Evolutionary conservation across 2,113 vertebrate genomes (phyloP).

Genomic region (Prietella phreatophila): DNA sequence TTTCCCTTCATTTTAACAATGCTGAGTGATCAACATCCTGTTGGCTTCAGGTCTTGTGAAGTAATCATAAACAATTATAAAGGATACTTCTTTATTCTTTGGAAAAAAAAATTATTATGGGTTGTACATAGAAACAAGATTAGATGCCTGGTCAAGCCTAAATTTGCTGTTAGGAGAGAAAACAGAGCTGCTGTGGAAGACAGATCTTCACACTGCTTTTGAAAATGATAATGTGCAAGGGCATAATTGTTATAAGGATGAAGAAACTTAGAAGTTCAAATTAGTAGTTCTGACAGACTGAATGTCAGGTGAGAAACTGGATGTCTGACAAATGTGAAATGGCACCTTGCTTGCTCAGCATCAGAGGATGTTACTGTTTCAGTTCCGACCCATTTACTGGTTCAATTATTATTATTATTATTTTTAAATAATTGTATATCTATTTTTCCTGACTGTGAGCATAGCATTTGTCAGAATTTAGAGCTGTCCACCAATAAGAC

Average conservation of each 20-base stretch:
- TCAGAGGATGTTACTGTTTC: no score
- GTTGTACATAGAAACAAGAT: background rate
- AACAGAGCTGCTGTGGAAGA: conserved; percentile 4
- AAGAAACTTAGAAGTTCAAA: background rate
- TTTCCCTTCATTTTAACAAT: background rate
- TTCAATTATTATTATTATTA: no score
- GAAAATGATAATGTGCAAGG: conserved; percentile 14
- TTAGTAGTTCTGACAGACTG: background rate
- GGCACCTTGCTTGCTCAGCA: no score
- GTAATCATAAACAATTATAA: background rate
- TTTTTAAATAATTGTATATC: no score
- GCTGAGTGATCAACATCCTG: background rate
- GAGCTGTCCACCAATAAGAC: no score
- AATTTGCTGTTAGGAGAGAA: conserved; percentile 9
- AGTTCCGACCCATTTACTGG: no score
- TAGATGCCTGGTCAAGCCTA: conserved; percentile 9
- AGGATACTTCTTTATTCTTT: background rate
- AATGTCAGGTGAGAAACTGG: background rate
- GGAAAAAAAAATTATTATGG: background rate
- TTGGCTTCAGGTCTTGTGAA: background rate
- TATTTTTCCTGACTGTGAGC: no score
- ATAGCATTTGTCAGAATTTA: no score
- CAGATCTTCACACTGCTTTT: background rate
- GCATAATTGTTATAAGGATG: conserved; percentile 13
- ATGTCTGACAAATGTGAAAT: background rate